Evolutionary conservation across 2,113 vertebrate genomes (phyloP), one percentile per base, ranked within the genome.

Genomic region (Baryphthengus martii): DNA sequence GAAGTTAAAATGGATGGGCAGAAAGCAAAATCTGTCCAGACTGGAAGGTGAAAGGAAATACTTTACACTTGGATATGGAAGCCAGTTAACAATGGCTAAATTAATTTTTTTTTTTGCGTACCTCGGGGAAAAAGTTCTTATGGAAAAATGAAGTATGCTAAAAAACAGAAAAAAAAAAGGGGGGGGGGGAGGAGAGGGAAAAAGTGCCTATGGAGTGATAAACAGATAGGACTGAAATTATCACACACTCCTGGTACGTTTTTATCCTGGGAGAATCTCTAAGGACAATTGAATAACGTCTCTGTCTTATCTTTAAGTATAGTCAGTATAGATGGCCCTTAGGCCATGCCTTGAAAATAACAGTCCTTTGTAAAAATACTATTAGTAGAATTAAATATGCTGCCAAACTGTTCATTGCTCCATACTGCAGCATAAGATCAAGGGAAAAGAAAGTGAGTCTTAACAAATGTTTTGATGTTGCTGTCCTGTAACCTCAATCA

Each of bases 241-340:
- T 21, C 39, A 45, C 18, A 67, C 9, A 13, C 11, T 82, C 10
- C 17, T 87, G 29, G 8, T 59, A 29, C 9, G 3, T 85, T 90
- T 96, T 91, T 79, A 12, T 82, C 25, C 10, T 75, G 68, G 23
- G 35, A 61, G 29, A 91, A 91, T 96, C 80, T 95, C 74, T 96
- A 70, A 88, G 89, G 75, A 77, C 33, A 84, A 58, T 88, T 90
- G 90, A 94, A 75, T 96, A 96, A 95, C 52, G 11, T 87, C 63
- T 70, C 71, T 96, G 44, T 94, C 87, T 89, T 96, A 88, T 84
- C 88, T 97, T 96, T 96, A 97, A 91, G 90, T 95, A 55, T 80
- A 88, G 68, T 62, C 45, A 23, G 24, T 96, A 88, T 24, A 83
- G 55, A 63, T 95, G 73, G 82, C 75, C 87, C 67, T 89, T 90